Evolutionary conservation across 2,113 vertebrate genomes (phyloP), one percentile per base, ranked within the genome.

Genomic region (Chrysochloris asiatica): DNA sequence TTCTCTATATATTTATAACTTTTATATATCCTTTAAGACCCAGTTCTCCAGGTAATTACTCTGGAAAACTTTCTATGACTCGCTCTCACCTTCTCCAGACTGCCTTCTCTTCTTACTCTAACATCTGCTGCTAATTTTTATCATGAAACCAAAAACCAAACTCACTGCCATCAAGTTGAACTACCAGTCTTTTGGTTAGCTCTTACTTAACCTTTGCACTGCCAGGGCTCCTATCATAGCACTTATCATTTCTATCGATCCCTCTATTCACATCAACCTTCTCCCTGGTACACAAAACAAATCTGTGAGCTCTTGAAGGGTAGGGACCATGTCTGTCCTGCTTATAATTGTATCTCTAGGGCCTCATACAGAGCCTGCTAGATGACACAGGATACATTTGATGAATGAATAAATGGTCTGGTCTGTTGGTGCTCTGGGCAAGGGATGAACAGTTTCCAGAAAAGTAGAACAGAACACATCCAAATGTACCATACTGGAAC

Each of bases 241-340:
- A 43, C 16, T 82, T 72, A 59, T n/a, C 48, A 28, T 63, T 83
- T 24, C 26, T 6, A 8, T 28, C 14, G 16, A n/a, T 81, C 4
- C 59, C 8, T 89, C 36, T 82, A 36, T 54, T 86, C 45, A 86
- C 30, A 63, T 65, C 11, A 28, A 1, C 21, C 10, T 19, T 83
- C 33, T 28, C 71, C 16, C 24, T 67, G 92, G 86, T 79, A 59
- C 76, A 80, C n/a, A 52, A 21, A 90, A 94, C 14, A 6, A 89
- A 79, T 81, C 26, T 11, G 4, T 61, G 24, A 59, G 38, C 6
- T 77, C 16, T 83, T 90, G 59, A 65, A 61, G 9, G 17, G 13
- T 67, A 90, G 16, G 45, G 6, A 45, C 19, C 26, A 33, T 50
- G 30, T 50, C 14, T 41, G 45, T 79, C n/a, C 21, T 86, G 48